Conservation (phyloP, 1,140 invertebrate species). For the Archegozetes longisetosus region DNA sequence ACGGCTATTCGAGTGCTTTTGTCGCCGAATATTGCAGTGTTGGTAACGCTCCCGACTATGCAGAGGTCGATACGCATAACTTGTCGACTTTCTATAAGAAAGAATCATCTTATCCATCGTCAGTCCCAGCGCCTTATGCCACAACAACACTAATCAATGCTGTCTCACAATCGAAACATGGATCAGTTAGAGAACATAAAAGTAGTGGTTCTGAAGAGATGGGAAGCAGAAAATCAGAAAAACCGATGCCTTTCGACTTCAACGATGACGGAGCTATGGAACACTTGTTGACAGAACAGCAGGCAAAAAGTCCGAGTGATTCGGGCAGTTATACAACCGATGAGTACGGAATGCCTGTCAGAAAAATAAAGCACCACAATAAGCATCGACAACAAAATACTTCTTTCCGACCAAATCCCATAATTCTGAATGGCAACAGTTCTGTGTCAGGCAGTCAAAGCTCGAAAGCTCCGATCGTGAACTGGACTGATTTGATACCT, state of each 20-base stretch:
- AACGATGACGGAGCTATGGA: slow-evolving; percentile 17
- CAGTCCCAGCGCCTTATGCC: slow-evolving; percentile 60
- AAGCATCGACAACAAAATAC: slow-evolving; percentile 22
- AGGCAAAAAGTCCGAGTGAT: slow-evolving; percentile 5
- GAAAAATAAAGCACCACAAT: slow-evolving; percentile 9
- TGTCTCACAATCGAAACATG: slow-evolving; percentile 21
- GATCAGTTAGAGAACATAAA: slow-evolving; percentile 20
- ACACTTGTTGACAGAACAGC: slow-evolving; percentile 7
- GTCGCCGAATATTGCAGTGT: slow-evolving; percentile 3
- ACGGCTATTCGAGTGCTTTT: background rate
- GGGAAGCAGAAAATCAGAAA: slow-evolving; percentile 24
- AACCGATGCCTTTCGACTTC: slow-evolving; percentile 17
- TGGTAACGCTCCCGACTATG: slow-evolving; percentile 46
- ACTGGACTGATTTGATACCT: slow-evolving; percentile 58
- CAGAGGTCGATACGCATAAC: slow-evolving; percentile 53
- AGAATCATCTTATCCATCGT: slow-evolving; percentile 26
- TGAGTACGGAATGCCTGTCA: slow-evolving; percentile 28
- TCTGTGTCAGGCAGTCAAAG: slow-evolving; percentile 13
- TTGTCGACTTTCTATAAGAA: slow-evolving; percentile 63
- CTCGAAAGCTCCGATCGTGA: slow-evolving; percentile 37
- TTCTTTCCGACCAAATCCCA: background rate
- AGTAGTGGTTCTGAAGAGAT: slow-evolving; percentile 29
- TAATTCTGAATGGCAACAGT: background rate
- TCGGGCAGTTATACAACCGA: slow-evolving; percentile 28
- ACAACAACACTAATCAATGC: slow-evolving; percentile 50